Conservation (phyloP, 2,888 invertebrate genomes). For the Endomychus coccineus region DNA sequence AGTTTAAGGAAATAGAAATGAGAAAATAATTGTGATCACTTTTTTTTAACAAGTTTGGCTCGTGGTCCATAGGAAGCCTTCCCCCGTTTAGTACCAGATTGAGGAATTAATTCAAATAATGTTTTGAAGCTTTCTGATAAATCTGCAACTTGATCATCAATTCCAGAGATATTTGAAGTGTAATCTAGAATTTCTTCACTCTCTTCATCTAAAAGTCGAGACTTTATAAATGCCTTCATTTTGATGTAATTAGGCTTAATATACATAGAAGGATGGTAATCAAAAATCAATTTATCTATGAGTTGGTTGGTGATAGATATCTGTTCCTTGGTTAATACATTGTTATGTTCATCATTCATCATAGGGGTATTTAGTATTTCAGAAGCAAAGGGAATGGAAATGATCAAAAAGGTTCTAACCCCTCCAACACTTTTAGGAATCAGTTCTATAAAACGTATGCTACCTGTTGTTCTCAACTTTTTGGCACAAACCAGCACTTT, state of each 20-base stretch:
- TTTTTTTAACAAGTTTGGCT: too few relatives aligned
- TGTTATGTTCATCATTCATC: not conserved
- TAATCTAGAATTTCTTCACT: slow-evolving; percentile 20
- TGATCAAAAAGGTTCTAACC: slow-evolving; percentile 20
- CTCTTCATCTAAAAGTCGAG: slow-evolving; percentile 27
- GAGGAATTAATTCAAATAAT: too few relatives aligned
- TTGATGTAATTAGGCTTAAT: slow-evolving; percentile 20
- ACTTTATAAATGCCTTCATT: slow-evolving; percentile 27
- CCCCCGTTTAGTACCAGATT: too few relatives aligned
- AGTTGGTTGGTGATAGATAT: slow-evolving; percentile 17
- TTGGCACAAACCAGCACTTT: slow-evolving; percentile 31
- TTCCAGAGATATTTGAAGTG: too few relatives aligned
- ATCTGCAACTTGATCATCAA: too few relatives aligned
- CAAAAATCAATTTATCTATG: slow-evolving; percentile 26
- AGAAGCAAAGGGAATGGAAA: slow-evolving; percentile 24
- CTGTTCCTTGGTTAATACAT: slow-evolving; percentile 14
- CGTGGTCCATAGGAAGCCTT: too few relatives aligned
- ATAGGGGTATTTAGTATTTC: slow-evolving; percentile 14
- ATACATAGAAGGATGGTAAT: slow-evolving; percentile 27
- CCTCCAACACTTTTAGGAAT: slow-evolving; percentile 22
- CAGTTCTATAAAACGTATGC: slow-evolving; percentile 25
- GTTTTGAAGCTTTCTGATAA: too few relatives aligned
- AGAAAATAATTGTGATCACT: too few relatives aligned
- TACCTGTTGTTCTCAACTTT: slow-evolving; percentile 22
- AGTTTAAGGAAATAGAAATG: too few relatives aligned